Evolutionary conservation across 2,113 vertebrate species (phyloP), one percentile per base, ranked within the genome.

Genomic region (Prolemur simus): DNA sequence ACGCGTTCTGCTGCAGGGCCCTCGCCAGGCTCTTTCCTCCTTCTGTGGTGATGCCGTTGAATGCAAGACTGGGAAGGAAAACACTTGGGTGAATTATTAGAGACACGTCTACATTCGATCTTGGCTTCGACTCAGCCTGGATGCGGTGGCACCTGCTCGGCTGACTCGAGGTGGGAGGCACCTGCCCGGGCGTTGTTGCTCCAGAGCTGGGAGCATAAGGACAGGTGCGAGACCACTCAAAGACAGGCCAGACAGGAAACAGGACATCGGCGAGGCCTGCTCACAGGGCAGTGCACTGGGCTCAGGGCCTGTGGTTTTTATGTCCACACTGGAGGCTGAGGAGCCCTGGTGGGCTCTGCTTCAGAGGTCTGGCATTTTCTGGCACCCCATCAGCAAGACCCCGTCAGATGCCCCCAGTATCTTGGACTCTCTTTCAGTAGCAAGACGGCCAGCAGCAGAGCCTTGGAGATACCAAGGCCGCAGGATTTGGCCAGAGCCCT

Each of bases 21-120:
- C 98, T 98, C 0, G 99, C 99, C 25, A 99, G 98, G 52, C 98
- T 98, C 97, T 96, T 98, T 52, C 99, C 99, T 69, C 99, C 99
- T 87, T 98, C 98, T 18, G 99, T 98, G 0, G 99, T 99, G 98
- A 99, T 99, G 94, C 99, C 98, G 5, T 99, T 99, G 96, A 98
- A 99, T 0, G 99, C 99, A 0, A 99, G 99, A 94, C 99, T 99
- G 74, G 29, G 92, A 95, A 91, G n/a, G 18, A 96, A 98, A 89
- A 60, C 32, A n/a, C 10, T 15, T 74, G 45, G 34, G 6, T 11
- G 45, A 27, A 25, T 94, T 29, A 87, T 47, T 27, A 69, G 18
- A 87, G 49, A 60, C 58, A 52, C 1, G 2, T 27, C 52, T 37
- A 34, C 42, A 29, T 58, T 17, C 7, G 12, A 25, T 58, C n/a